Base-by-base conservation (phyloP, 2,888 invertebrate genomes). In the Plusia festucae region DNA sequence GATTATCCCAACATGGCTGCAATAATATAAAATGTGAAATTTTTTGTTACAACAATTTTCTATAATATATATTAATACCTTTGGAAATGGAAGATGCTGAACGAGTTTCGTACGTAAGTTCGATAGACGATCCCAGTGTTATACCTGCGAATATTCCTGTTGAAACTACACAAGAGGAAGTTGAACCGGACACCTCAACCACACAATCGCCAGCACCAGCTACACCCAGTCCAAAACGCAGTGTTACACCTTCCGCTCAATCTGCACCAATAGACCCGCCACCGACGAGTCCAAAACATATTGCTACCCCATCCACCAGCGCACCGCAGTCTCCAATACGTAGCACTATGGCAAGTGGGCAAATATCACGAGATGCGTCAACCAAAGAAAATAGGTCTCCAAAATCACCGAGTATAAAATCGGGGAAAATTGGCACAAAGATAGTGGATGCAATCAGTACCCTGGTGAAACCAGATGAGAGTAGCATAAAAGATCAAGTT, bases 401-500 rank as follows among this genome's bases (percentile, higher is more conserved):
- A 61, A 75, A 59, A 65, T 13, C 34, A 7, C 60, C 62, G 64
- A 82, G 73, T 60, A 61, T 77, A 16, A 76, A 68, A 69, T 70
- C 83, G 6, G 69, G 70, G 24, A 65, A 65, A 44, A 34, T 65
- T 9, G 81, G 57, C 7, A 82, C 65, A 76, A 82, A 70, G 76
- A 69, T 60, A 65, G 70, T 70, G 16, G 81, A 87, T 40, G 81
- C 79, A 6, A 68, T 88, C 44, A 73, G 79, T 2, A 78, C 76
- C 58, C 78, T 90, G 20, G 84, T 86, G 6, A 40, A 32, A 77
- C 88, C 89, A 18, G 83, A 84, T 77, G 87, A 85, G 18, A 81
- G 81, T 52, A 76, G 73, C 15, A 85, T 90, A 30, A 86, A 82
- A 46, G 82, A 89, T 22, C 85, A 88, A 60, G 84, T 91, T n/a